phyloP scores from a whole-genome alignment of 2,113 vertebrate species.

The Procapra przewalskii region DNA sequence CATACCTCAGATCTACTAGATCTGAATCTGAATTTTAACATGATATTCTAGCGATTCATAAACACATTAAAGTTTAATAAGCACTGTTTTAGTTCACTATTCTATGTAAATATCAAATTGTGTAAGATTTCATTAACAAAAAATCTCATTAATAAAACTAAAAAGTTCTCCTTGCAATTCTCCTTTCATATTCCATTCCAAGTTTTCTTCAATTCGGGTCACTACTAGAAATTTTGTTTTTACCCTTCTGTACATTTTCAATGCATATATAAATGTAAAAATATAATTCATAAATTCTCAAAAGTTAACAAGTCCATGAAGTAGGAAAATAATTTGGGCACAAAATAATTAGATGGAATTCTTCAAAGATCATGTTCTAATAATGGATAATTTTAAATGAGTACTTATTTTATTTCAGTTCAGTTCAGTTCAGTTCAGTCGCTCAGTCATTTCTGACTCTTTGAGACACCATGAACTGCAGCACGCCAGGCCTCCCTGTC shows the following conservation, averaged over 20 bases:
- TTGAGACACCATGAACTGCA: rapidly evolving
- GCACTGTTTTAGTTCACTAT: neutral
- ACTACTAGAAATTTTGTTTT: neutral
- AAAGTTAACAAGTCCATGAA: neutral
- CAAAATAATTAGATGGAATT: neutral
- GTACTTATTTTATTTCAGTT: neutral
- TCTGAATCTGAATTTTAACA: neutral
- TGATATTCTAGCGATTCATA: neutral
- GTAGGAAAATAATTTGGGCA: neutral
- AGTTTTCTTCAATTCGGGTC: neutral
- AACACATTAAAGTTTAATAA: neutral
- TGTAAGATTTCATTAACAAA: neutral
- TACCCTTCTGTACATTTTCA: neutral
- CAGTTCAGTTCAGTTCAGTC: neutral
- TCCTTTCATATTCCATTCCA: neutral
- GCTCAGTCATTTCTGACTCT: rapidly evolving
- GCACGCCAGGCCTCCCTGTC: neutral
- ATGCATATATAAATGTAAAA: neutral
- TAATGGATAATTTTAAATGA: neutral
- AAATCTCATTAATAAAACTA: neutral
- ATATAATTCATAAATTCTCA: neutral
- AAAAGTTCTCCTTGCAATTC: neutral
- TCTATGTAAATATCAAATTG: neutral
- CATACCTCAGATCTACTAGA: neutral
- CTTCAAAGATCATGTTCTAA: neutral